Base-by-base conservation (phyloP, 2,113 vertebrate genomes). In the Bubo scandiacus region DNA sequence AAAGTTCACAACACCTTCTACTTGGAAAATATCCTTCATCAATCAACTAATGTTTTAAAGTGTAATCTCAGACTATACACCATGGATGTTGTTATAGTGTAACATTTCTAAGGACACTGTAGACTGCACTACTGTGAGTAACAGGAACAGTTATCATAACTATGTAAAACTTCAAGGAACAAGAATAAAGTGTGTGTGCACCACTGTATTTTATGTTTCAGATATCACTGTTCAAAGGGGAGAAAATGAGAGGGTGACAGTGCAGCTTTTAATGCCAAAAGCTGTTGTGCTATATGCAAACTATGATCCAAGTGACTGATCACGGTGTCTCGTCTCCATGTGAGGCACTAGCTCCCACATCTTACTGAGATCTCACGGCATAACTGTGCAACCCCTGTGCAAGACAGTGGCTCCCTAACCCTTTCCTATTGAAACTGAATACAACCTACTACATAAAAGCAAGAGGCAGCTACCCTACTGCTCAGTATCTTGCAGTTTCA, bases 31-130 rank as follows among this genome's bases (percentile, higher is more conserved):
- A 47, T 9, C 17, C 27, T 74, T 92, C 21, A 43, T 49, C 45
- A 74, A 78, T 47, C 4, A 49, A 66, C 27, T 55, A 7, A 47
- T 52, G 7, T 66, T 92, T 67, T 49, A 74, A 73, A 85, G 57
- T 22, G 18, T 45, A 49, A 54, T 38, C 47, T 74, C 74, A 71
- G 30, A 52, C 5, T 36, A 70, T 16, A 40, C 5, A 62, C 5
- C 16, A 40, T 5, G 4, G 21, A 66, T 45, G 38, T 7, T 62
- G 25, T 58, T 66, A n/a, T 1, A 82, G 11, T 0, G 0, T 12
- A 54, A 25, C 11, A 51, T 45, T 92, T 90, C 68, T 74, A 78
- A 81, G 27, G 38, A 81, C 32, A 51, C 5, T 3, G 1, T 2
- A 32, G 61, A 17, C 30, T 49, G 18, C 19, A 57, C 15, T 65